phyloP scores from a whole-genome alignment of 2,113 vertebrate species.

The Channa argus region DNA sequence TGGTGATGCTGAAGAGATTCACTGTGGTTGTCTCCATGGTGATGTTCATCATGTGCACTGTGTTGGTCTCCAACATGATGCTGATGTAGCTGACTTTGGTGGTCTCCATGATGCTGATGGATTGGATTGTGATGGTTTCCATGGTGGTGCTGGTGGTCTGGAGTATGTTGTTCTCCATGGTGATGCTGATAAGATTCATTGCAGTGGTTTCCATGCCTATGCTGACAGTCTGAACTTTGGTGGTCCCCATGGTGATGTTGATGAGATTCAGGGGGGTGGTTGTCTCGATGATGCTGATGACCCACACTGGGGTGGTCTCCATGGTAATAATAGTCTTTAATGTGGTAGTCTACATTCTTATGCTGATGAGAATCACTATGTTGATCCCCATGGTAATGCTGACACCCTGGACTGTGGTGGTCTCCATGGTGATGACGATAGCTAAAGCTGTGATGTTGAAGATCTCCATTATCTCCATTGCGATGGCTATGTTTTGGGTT shows the following conservation, averaged over 20 bases:
- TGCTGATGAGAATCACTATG: background rate
- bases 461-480: background rate
- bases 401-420: background rate
- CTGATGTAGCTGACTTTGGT: background rate
- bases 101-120: constrained; percentile 7
- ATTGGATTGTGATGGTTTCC: background rate
- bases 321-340: background rate
- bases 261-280: constrained; percentile 2
- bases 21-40: background rate
- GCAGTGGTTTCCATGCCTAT: background rate
- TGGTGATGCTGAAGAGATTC: background rate
- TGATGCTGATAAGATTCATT: background rate
- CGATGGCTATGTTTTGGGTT: background rate
- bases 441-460: too few relatives aligned
- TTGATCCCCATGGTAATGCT: background rate
- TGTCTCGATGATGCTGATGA: background rate
- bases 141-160: constrained; percentile 2
- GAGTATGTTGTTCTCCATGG: constrained; percentile 11
- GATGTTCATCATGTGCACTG: background rate
- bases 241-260: constrained; percentile 25
- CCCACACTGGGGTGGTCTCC: constrained; percentile 4
- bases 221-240: background rate
- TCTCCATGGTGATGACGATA: constrained; percentile 8
- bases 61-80: constrained; percentile 25
- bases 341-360: constrained; percentile 8